These are phyloP conservation scores for Columbina picui DNA, from an alignment of 2,113 vertebrate species.

Conservation along the genomic window DNA sequence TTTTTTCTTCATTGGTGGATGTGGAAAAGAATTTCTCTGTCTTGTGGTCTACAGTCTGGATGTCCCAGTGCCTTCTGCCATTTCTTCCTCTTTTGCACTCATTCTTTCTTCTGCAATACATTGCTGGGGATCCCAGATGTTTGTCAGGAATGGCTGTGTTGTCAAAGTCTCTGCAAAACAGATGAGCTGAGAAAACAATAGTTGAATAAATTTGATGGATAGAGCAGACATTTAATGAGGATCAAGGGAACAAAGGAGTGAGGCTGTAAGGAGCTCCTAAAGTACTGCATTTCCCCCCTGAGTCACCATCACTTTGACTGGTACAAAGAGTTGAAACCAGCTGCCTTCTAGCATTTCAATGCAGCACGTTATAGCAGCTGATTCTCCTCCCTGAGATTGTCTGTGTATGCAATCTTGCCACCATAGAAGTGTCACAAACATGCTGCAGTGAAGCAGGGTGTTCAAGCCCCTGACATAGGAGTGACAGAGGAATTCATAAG, in stretches of 20 bases:
- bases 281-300: background rate
- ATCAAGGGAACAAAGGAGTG: background rate
- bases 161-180: background rate
- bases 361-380: background rate
- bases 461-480: background rate
- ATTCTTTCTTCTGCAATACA: background rate
- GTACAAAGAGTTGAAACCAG: background rate
- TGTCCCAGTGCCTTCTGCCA: background rate
- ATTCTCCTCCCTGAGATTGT: background rate
- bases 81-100: background rate
- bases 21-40: background rate
- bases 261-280: background rate
- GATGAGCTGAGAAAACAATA: background rate
- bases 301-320: background rate
- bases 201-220: background rate
- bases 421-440: background rate
- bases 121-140: background rate
- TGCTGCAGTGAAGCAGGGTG: background rate
- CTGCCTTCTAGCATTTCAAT: background rate
- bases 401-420: background rate
- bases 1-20: background rate
- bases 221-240: slow-evolving; percentile 5
- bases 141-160: background rate
- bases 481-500: background rate
- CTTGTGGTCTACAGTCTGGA: background rate